Evolutionary conservation across 2,797 vertebrate genomes (phyloP), one percentile per base, ranked within the genome.

Genomic region (Heliangelus exortis): DNA sequence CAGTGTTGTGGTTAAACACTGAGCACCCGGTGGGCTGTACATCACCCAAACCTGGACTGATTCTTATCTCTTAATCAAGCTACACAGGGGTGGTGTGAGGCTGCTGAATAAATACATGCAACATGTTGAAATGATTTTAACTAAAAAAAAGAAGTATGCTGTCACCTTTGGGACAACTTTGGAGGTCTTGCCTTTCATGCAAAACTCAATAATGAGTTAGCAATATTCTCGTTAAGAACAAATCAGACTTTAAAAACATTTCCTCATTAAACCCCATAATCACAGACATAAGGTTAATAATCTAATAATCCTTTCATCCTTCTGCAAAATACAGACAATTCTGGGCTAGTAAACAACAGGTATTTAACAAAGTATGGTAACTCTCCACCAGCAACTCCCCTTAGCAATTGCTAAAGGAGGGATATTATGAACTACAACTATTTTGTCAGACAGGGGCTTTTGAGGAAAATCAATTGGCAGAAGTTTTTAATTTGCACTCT

Each of bases 191-290:
- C 36, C 81, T 94, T 80, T 88, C 71, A 68, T 59, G 74, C 63
- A 91, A 92, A 95, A 69, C 59, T 88, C 80, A 41, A 76, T 9
- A 73, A 57, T 23, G 43, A 86, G 73, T 78, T 91, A 84, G 81
- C 48, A 25, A 54, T 68, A 31, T 43, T 91, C 82, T 84, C 22
- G 67, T 36, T 73, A 39, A 55, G 71, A 92, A 65, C 33, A 92
- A 92, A 91, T 54, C 51, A 66, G 53, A 82, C 80, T 84, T 63
- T 29, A n/a, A 95, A 95, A 92, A 57, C 58, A 74, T 84, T 82
- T 88, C 61, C 93, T 96, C 14, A 1, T 87, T 92, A 77, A 84
- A 73, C 12, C 9, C 39, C 48, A 17, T 57, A 91, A 79, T 57
- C 21, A 73, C 59, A 41, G 48, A 67, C 66, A 51, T 25, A 45